Evolutionary conservation across 2,797 vertebrate species (phyloP), one percentile per base, ranked within the genome.

Genomic region (Syngnathus acus): DNA sequence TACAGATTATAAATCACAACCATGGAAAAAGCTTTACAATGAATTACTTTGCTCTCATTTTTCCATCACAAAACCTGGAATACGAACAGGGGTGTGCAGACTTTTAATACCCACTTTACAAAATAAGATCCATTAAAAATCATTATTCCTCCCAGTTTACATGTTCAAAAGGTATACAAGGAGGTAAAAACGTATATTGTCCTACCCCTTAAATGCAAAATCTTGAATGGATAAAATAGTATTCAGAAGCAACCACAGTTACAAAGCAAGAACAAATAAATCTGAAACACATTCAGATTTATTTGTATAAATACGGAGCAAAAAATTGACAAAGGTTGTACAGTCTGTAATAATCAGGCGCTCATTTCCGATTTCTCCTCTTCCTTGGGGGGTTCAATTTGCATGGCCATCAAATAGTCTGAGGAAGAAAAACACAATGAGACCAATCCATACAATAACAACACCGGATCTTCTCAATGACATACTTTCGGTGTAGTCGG

Each of bases 401-500:
- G 93, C 87, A 93, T 91, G 64, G 91, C 86, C 85, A 94, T 91
- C 80, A 98, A 89, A 65, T 91, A 84, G 70, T 90, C 96, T 99
- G 77, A 55, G 69, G 23, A 9, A 72, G 11, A 53, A n/a, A 1
- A 47, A 9, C 6, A 50, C 2, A n/a, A 10, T 48, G 21, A 65
- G 53, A 65, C 17, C 21, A 42, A 43, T 45, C 14, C 9, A 58
- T 26, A 8, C 17, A 14, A 6, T 38, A 6, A 16, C 8, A 4
- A 16, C 13, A 39, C 11, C 23, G 10, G 19, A 14, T 21, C 37
- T 19, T 37, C 17, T 53, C 45, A 23, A 40, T 62, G 53, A 14
- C 84, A 75, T 87, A 96, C 96, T 91, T 89, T 95, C 93, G 58
- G 94, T 97, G 74, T 94, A 92, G 88, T 99, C 97, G 9, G 90